Evolutionary conservation across 2,113 vertebrate genomes (phyloP).

Genomic region (Rissa tridactyla): DNA sequence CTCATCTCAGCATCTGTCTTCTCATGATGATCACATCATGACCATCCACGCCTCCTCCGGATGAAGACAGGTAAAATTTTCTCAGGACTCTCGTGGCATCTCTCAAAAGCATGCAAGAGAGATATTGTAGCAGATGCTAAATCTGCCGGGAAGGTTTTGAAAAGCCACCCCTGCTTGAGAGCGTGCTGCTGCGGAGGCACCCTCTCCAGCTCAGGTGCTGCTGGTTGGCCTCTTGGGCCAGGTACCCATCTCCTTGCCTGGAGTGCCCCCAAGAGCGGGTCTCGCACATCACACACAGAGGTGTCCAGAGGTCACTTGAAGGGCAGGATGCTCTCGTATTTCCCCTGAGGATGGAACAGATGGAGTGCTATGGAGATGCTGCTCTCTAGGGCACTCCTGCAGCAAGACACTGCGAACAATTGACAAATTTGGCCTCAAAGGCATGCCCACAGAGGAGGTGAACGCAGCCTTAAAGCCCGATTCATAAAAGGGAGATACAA

Average conservation of each 20-base stretch:
- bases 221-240: not conserved
- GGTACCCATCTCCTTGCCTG: not conserved
- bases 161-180: not conserved
- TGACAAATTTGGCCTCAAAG: slow-evolving; percentile 1
- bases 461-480: not conserved
- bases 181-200: not conserved
- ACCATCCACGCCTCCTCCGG: not conserved
- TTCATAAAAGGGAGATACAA: not conserved
- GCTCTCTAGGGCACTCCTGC: not conserved
- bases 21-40: no score
- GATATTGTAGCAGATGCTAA: not conserved
- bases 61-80: not conserved
- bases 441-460: not conserved
- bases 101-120: not conserved
- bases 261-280: slow-evolving; percentile 25
- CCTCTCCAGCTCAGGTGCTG: not conserved
- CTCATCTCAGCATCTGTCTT: not conserved
- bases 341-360: slow-evolving; percentile 18
- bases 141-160: not conserved
- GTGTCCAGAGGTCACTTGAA: not conserved
- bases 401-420: not conserved
- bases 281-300: not conserved
- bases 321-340: not conserved
- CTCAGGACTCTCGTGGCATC: not conserved
- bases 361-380: not conserved